phyloP scores from a whole-genome alignment of 1,140 invertebrate genomes.

The Lordiphosa collinella region DNA sequence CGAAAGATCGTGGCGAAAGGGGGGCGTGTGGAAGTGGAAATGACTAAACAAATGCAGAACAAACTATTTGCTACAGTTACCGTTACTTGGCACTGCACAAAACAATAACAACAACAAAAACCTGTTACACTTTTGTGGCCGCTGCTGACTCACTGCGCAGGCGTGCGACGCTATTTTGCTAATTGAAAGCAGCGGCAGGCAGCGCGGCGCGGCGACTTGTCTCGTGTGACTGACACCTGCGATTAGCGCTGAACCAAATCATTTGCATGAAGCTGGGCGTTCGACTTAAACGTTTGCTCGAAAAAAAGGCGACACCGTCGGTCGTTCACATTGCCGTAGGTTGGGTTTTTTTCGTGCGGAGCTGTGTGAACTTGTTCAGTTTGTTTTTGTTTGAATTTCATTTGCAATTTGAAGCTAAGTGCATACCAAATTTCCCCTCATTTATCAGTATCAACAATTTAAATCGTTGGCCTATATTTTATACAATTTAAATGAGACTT shows the following conservation, averaged over 20 bases:
- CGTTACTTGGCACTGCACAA: conserved; percentile 30
- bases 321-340: conserved; percentile 65
- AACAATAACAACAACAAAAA: conserved; percentile 5
- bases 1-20: conserved; percentile 22
- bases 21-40: no score
- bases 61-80: conserved; percentile 16
- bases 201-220: conserved; percentile 9
- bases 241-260: conserved; percentile 67
- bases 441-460: no score
- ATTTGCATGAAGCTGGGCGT: conserved; percentile 58
- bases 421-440: no score
- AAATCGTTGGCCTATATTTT: no score
- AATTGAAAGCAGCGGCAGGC: conserved; percentile 38
- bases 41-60: no score
- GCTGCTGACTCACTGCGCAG: conserved; percentile 45
- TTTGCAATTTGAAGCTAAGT: not conserved
- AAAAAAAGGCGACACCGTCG: conserved; percentile 5
- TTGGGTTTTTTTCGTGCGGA: conserved; percentile 19
- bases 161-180: conserved; percentile 53
- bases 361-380: conserved; percentile 44
- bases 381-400: not conserved
- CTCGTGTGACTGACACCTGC: conserved; percentile 68
- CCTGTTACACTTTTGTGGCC: conserved; percentile 40
- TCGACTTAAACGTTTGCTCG: conserved; percentile 40
- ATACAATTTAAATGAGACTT: no score